phyloP scores from a whole-genome alignment of 2,113 vertebrate genomes.

The Sapayoa aenigma region DNA sequence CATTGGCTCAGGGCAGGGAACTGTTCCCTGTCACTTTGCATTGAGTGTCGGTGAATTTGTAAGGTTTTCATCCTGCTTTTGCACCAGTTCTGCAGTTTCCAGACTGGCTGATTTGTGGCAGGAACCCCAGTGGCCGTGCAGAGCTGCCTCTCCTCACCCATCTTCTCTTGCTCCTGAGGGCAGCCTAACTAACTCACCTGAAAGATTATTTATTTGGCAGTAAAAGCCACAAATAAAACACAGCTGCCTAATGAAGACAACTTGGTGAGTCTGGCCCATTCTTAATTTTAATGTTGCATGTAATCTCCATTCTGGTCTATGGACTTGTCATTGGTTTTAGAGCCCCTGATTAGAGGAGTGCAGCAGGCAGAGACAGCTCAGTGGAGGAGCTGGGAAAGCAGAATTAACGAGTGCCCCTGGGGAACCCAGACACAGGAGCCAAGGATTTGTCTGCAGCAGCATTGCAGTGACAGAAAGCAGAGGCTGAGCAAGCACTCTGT shows the following conservation, averaged over 20 bases:
- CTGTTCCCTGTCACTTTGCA: not conserved
- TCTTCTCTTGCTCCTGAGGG: not conserved
- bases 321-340: slow-evolving; percentile 44
- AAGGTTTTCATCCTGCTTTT: not conserved
- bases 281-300: slow-evolving; percentile 63
- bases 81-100: not conserved
- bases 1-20: not conserved
- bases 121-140: not conserved
- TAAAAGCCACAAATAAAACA: slow-evolving; percentile 49
- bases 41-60: not conserved
- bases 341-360: not conserved
- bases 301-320: slow-evolving; percentile 19
- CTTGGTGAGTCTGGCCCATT: slow-evolving; percentile 21
- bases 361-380: not conserved
- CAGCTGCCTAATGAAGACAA: slow-evolving; percentile 50
- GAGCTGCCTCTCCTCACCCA: not conserved
- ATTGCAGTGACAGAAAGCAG: not conserved
- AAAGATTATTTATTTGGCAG: slow-evolving; percentile 60
- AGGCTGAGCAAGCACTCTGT: not conserved
- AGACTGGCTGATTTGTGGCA: not conserved
- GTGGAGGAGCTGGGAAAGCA: not conserved
- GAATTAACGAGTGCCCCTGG: not conserved
- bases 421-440: not conserved
- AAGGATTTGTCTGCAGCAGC: not conserved
- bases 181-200: slow-evolving; percentile 45